Conservation (phyloP, 1,140 invertebrate genomes). For the Hermatobates lingyangjiaoensis region DNA sequence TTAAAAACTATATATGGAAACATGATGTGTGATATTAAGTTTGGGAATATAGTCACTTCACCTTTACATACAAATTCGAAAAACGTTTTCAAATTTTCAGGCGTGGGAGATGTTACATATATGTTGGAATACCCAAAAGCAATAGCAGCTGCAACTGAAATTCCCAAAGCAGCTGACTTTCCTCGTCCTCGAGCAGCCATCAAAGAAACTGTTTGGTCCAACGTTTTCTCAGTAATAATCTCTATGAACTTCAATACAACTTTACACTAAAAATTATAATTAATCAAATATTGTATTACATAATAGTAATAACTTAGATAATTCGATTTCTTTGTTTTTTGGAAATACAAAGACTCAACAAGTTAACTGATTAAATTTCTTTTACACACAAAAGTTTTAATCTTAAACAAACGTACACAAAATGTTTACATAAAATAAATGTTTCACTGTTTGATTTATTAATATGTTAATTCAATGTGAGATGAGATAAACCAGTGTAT, state of each 20-base stretch:
- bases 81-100: constrained; percentile 93
- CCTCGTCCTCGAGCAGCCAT: constrained; percentile 93
- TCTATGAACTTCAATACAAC: constrained; percentile 87
- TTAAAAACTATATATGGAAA: too few species aligned
- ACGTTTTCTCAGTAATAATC: constrained; percentile 80
- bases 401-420: too few species aligned
- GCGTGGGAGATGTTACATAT: constrained; percentile 93
- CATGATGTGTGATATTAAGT: too few species aligned
- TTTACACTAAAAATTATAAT: constrained; percentile 39
- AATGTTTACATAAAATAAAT: too few species aligned
- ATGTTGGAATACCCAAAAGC: constrained; percentile 91
- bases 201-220: constrained; percentile 76
- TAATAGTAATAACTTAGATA: background rate
- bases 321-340: background rate
- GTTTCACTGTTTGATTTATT: too few species aligned
- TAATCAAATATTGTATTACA: constrained; percentile 4
- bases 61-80: constrained; percentile 95
- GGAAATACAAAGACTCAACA: background rate
- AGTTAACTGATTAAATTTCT: too few species aligned
- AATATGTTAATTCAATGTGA: too few species aligned
- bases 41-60: constrained; percentile 17
- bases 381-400: too few species aligned
- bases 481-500: too few species aligned
- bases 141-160: constrained; percentile 71
- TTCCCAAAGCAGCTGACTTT: constrained; percentile 93